Base-by-base conservation (phyloP, 2,888 invertebrate species). In the Colletes collaris region DNA sequence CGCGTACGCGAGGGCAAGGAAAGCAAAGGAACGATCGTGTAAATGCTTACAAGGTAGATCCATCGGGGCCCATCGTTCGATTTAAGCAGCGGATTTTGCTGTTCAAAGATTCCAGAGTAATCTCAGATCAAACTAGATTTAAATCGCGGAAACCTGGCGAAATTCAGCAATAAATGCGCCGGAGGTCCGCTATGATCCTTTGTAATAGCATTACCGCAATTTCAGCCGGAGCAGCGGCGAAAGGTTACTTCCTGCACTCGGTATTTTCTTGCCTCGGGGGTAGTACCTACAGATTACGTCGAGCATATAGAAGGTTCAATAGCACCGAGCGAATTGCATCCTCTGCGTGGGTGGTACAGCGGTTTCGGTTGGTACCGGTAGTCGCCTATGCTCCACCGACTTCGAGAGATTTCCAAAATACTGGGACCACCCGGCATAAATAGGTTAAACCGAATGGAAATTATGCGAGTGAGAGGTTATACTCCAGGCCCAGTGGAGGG, bases 391-490 rank as follows among this genome's bases (percentile, higher is more conserved):
- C 64, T 67, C 37, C 66, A 49, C 69, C 59, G 49, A 55, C 27
- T 76, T 50, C 56, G 70, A 35, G 59, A 50, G 50, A 73, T 84
- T 81, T 75, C 58, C 80, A 75, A 86, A 86, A 82, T 71, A 71
- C 65, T 70, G 68, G 58, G 63, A 77, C 68, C 66, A 62, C 44
- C 56, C 66, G 64, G 60, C 68, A 65, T 76, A 86, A 86, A 82
- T 78, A 76, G 75, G 67, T 81, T 86, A 74, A 77, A 71, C 81
- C 77, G 74, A 76, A 79, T 83, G 79, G 79, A 84, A 79, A 79
- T 86, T 86, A 86, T 81, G 59, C 66, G 52, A 35, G 2, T 11
- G 46, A 16, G 44, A 11, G 37, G 46, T 46, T 64, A n/a, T 46
- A 60, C 44, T 10, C 16, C 0, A n/a, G 10, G 6, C 40, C 10